Percentiles rank a stretch among this genome's conserved stretches.
Conservation (phyloP, 1,140 invertebrate species). For the Dolichoris vasculosae region DNA sequence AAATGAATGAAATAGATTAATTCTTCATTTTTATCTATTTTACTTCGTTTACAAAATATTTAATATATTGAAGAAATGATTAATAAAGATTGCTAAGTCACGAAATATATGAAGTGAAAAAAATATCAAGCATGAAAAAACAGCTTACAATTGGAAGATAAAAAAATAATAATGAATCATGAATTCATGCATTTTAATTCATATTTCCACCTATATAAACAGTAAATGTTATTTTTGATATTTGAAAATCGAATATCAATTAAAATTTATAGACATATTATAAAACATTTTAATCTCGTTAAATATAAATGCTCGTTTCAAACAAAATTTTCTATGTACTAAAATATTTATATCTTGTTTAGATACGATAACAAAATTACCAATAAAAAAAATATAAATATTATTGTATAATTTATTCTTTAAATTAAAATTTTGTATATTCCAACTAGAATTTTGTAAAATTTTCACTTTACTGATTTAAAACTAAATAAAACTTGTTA, state of each 20-base stretch:
- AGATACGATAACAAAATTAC: too few species aligned
- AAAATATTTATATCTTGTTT: too few species aligned
- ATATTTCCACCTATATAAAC: background rate
- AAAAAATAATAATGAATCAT: background rate
- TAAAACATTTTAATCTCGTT: background rate
- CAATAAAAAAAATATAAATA: too few species aligned
- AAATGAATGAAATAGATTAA: background rate
- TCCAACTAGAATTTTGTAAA: too few species aligned
- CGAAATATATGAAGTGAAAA: background rate
- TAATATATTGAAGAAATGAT: slow-evolving; percentile 2
- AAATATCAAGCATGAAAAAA: background rate
- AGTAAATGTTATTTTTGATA: background rate
- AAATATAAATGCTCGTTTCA: background rate
- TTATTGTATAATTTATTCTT: too few species aligned
- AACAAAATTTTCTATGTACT: background rate
- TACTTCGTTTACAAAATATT: background rate
- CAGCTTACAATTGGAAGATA: background rate
- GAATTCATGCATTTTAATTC: background rate
- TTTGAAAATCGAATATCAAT: background rate
- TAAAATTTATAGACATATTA: background rate
- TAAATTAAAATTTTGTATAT: too few species aligned
- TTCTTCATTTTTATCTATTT: background rate
- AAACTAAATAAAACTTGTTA: too few species aligned
- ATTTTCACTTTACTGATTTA: too few species aligned
- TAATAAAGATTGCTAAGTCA: background rate